Conservation (phyloP, 1,140 invertebrate species). For the Littorina saxatilis region DNA sequence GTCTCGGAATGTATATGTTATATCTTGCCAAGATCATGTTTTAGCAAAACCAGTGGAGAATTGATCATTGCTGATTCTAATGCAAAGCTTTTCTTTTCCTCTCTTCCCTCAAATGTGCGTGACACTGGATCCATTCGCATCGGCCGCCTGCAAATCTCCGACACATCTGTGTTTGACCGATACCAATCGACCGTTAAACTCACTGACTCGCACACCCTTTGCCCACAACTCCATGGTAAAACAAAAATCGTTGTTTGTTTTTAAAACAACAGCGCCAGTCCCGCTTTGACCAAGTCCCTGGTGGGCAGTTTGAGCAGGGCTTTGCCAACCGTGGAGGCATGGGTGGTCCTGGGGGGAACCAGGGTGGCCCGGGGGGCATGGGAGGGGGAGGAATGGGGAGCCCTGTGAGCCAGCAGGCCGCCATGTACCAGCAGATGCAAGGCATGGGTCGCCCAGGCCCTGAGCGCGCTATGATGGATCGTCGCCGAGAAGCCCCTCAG, state of each 20-base stretch:
- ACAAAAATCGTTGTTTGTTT: not conserved
- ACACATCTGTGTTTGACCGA: not conserved
- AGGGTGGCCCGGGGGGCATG: constrained; percentile 18
- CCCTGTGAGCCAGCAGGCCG: constrained; percentile 14
- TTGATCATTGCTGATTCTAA: not conserved
- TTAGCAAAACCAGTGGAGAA: not conserved
- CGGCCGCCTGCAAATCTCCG: not conserved
- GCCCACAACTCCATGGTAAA: not conserved
- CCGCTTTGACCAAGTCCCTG: constrained; percentile 43
- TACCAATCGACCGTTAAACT: too few species aligned
- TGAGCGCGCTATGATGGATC: constrained; percentile 46
- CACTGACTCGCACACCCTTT: too few species aligned
- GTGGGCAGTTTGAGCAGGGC: constrained; percentile 36
- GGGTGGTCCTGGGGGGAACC: constrained; percentile 30
- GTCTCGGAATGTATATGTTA: too few species aligned
- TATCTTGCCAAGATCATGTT: too few species aligned
- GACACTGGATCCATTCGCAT: not conserved
- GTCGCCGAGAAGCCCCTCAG: constrained; percentile 44
- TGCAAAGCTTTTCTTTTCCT: constrained; percentile 22
- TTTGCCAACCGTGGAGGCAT: constrained; percentile 45
- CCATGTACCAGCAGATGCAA: constrained; percentile 22
- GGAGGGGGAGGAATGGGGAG: constrained; percentile 32
- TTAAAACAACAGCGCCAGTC: constrained; percentile 33
- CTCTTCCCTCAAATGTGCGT: not conserved
- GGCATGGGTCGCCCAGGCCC: constrained; percentile 20